Evolutionary conservation across 2,888 invertebrate species (phyloP).

Genomic region (Cinara cedri): DNA sequence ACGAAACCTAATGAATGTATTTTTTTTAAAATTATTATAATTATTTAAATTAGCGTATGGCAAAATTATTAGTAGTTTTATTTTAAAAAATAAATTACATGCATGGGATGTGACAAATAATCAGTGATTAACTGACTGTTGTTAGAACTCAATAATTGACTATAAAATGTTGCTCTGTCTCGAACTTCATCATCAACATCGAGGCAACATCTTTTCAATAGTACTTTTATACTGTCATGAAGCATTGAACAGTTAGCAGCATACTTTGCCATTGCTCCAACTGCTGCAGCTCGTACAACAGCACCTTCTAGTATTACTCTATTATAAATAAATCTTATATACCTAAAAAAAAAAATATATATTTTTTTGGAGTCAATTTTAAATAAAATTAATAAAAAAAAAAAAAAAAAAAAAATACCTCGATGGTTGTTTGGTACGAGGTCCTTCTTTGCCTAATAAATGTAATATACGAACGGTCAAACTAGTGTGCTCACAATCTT

Average conservation of each 20-base stretch:
- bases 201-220: constrained; percentile 86
- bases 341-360: constrained; percentile 66
- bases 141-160: constrained; percentile 77
- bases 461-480: constrained; percentile 95
- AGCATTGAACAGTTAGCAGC: constrained; percentile 93
- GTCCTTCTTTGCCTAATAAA: constrained; percentile 94
- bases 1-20: constrained; percentile 71
- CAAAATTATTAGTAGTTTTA: neutral
- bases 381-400: neutral
- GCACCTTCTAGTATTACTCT: constrained; percentile 95
- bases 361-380: too few species aligned
- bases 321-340: constrained; percentile 85
- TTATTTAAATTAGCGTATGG: neutral
- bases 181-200: constrained; percentile 99
- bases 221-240: constrained; percentile 80
- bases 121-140: constrained; percentile 76
- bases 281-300: constrained; percentile 94
- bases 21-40: neutral
- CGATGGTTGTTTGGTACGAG: constrained; percentile 91
- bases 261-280: constrained; percentile 96
- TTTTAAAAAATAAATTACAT: constrained; percentile 63
- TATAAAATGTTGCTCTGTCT: constrained; percentile 96
- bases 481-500: constrained; percentile 98
- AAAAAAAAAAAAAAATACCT: constrained; percentile 63
- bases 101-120: constrained; percentile 77